A percentile compares a stretch with the other conserved stretches of the same genome.
Evolutionary conservation across 2,797 vertebrate species (phyloP).

Genomic region (Lagodon rhomboides): DNA sequence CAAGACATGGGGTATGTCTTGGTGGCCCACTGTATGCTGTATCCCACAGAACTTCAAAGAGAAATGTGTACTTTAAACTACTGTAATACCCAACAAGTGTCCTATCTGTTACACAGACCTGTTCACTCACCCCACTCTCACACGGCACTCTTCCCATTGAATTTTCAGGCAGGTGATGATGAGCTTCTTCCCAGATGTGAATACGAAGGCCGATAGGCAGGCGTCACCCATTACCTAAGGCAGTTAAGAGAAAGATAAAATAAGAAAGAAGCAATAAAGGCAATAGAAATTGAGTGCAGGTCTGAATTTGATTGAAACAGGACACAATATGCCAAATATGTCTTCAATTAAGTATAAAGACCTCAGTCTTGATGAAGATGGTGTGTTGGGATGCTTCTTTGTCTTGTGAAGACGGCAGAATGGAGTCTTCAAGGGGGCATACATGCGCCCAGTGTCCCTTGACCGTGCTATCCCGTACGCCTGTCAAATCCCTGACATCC

Average conservation of each 20-base stretch:
- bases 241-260: constrained; percentile 5
- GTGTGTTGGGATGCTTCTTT: constrained; percentile 90
- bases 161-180: constrained; percentile 89
- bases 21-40: constrained; percentile 87
- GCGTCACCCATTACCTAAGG: constrained; percentile 89
- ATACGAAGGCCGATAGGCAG: constrained; percentile 91
- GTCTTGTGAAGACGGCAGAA: constrained; percentile 87
- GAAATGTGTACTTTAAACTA: constrained; percentile 4
- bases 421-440: constrained; percentile 76
- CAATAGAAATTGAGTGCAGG: background rate
- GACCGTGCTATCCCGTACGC: constrained; percentile 74
- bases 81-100: background rate
- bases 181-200: constrained; percentile 87
- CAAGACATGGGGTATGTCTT: constrained; percentile 83
- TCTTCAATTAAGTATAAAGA: constrained; percentile 63
- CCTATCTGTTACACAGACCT: background rate
- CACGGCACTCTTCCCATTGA: constrained; percentile 86
- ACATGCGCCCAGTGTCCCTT: constrained; percentile 90
- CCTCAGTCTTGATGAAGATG: constrained; percentile 91
- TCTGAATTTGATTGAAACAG: constrained; percentile 16
- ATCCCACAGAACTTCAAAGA: constrained; percentile 84
- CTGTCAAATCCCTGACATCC: constrained; percentile 74
- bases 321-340: background rate
- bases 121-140: constrained; percentile 75
- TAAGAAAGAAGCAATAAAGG: background rate